Evolutionary conservation across 2,888 invertebrate genomes (phyloP).

Genomic region (Oxystoma pomonae): DNA sequence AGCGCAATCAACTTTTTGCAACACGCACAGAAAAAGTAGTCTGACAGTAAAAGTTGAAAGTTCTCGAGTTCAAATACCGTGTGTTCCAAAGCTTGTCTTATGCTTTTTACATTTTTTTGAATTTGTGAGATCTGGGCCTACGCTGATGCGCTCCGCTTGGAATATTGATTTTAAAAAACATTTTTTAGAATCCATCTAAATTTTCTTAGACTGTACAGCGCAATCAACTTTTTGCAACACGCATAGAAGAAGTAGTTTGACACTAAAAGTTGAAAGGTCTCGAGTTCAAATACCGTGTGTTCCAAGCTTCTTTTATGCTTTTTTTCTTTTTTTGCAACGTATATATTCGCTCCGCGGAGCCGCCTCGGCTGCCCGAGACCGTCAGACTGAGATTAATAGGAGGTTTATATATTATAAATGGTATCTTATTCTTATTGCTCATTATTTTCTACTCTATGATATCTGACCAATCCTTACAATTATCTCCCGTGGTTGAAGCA

Average conservation of each 20-base stretch:
- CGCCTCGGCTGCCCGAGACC: constrained; percentile 17
- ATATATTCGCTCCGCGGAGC: constrained; percentile 15
- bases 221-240: background rate
- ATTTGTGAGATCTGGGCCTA: no score
- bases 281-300: constrained; percentile 42
- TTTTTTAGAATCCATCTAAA: no score
- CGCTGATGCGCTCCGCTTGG: no score
- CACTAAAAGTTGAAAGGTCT: constrained; percentile 41
- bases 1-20: background rate
- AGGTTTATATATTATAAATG: constrained; percentile 37
- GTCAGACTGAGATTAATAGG: constrained; percentile 41
- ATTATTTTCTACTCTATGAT: constrained; percentile 27
- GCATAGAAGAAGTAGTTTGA: constrained; percentile 32
- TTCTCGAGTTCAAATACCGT: constrained; percentile 44
- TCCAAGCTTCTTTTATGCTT: constrained; percentile 23
- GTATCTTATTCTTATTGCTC: constrained; percentile 29
- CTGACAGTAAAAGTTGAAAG: constrained; percentile 41
- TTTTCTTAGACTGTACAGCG: no score
- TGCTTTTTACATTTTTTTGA: constrained; percentile 26
- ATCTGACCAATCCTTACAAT: constrained; percentile 29
- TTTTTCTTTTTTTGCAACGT: constrained; percentile 25
- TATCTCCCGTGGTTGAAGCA: constrained; percentile 27
- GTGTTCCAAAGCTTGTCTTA: constrained; percentile 24
- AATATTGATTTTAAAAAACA: no score
- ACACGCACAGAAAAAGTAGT: constrained; percentile 24